These are phyloP conservation scores for Drosophila arawakana DNA, from an alignment of 1,140 invertebrate species.

Conservation along the genomic window DNA sequence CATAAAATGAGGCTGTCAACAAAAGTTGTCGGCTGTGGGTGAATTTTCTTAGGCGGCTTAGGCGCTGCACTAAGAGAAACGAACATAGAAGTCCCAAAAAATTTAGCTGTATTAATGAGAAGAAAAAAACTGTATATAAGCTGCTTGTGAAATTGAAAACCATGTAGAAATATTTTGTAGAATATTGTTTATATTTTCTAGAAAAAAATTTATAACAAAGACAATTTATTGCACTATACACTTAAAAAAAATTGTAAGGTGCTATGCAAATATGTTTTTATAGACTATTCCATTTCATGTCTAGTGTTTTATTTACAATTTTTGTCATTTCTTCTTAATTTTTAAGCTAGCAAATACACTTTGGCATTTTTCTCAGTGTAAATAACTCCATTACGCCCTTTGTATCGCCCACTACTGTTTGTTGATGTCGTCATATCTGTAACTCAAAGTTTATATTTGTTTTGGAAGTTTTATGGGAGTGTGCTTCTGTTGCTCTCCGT, in stretches of 20 bases:
- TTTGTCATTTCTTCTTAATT: background rate
- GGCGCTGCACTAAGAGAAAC: background rate
- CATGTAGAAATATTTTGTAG: no score
- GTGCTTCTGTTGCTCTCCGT: constrained; percentile 6
- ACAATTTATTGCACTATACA: no score
- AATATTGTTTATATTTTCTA: no score
- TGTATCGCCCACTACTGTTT: background rate
- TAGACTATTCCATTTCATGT: background rate
- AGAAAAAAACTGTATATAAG: no score
- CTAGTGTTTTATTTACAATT: background rate
- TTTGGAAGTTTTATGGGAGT: constrained; percentile 43
- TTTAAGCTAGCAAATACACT: no score
- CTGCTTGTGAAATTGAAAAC: no score
- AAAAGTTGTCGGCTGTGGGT: constrained; percentile 3
- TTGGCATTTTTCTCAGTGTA: background rate
- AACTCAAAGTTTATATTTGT: constrained; percentile 55
- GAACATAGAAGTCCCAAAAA: no score
- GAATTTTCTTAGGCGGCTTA: background rate
- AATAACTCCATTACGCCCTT: background rate
- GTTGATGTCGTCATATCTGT: constrained; percentile 51
- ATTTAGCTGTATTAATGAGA: no score
- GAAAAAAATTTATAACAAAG: no score
- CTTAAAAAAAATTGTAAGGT: no score
- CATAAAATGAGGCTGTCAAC: constrained; percentile 8
- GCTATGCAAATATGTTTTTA: background rate